phyloP scores from a whole-genome alignment of 2,888 invertebrate genomes.

The Metacarcinus magister region DNA sequence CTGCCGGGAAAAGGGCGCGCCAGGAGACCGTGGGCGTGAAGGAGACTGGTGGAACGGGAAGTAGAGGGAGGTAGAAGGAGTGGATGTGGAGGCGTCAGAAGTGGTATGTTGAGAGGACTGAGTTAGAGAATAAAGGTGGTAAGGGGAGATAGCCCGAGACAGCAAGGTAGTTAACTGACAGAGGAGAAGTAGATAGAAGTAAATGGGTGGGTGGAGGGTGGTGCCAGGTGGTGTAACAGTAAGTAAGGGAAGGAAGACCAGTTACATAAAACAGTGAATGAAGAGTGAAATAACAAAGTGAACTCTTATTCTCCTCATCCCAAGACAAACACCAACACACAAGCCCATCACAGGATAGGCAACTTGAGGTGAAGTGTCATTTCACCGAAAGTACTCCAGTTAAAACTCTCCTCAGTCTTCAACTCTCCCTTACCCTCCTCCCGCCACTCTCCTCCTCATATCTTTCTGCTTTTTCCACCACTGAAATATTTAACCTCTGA shows the following conservation, averaged over 20 bases:
- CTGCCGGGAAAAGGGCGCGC: background rate
- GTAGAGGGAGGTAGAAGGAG: background rate
- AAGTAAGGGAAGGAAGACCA: background rate
- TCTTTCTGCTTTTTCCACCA: background rate
- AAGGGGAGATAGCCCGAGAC: background rate
- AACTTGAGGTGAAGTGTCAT: background rate
- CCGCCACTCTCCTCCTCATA: background rate
- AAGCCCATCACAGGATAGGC: background rate
- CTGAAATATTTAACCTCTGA: constrained; percentile 58
- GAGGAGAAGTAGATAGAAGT: background rate
- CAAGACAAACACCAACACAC: background rate
- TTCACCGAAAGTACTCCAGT: background rate
- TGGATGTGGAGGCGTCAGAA: background rate
- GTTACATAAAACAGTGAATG: background rate
- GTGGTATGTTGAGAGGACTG: background rate
- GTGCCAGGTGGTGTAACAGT: background rate
- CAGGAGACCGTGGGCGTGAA: background rate
- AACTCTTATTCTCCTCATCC: background rate
- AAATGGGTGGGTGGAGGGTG: background rate
- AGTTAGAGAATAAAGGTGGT: background rate
- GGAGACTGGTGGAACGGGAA: background rate
- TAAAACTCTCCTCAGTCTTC: background rate
- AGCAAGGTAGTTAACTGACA: background rate
- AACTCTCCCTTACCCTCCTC: constrained; percentile 53
- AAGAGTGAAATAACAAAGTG: background rate